Evolutionary conservation across 2,888 invertebrate species (phyloP).

Genomic region (Cheilosia impressa): DNA sequence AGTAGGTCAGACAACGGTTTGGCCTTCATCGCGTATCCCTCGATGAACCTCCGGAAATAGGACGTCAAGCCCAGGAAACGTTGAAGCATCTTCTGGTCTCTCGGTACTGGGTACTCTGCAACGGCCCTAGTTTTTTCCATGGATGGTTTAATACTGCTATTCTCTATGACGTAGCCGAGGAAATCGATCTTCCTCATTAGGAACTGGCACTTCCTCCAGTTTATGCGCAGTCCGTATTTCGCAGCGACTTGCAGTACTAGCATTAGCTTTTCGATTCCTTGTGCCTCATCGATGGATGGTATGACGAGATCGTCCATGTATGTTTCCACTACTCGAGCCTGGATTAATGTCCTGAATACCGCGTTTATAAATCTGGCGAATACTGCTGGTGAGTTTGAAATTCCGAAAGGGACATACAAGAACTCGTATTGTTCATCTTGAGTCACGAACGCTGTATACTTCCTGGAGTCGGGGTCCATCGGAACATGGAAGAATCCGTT

Average conservation of each 20-base stretch:
- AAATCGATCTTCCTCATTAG: background rate
- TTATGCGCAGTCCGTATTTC: too few relatives aligned
- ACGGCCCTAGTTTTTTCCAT: background rate
- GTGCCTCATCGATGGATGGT: background rate
- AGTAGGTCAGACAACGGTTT: background rate
- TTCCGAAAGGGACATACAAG: background rate
- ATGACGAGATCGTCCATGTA: background rate
- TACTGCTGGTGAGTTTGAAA: background rate
- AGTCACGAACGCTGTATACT: background rate
- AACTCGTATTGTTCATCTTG: too few relatives aligned
- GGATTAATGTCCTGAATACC: background rate
- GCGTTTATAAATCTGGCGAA: background rate
- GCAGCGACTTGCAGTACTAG: too few relatives aligned
- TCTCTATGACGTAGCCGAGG: background rate
- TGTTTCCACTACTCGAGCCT: too few relatives aligned
- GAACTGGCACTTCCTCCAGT: too few relatives aligned
- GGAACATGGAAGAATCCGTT: background rate
- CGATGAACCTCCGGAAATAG: constrained; percentile 4
- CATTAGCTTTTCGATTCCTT: background rate
- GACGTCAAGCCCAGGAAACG: background rate
- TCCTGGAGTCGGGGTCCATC: too few relatives aligned
- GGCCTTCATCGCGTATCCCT: background rate
- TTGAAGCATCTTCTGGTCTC: background rate
- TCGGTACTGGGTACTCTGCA: background rate
- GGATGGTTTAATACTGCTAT: background rate